These are phyloP conservation scores for Sinotaia quadrata DNA, from an alignment of 2,888 invertebrate species.

Conservation along the genomic window DNA sequence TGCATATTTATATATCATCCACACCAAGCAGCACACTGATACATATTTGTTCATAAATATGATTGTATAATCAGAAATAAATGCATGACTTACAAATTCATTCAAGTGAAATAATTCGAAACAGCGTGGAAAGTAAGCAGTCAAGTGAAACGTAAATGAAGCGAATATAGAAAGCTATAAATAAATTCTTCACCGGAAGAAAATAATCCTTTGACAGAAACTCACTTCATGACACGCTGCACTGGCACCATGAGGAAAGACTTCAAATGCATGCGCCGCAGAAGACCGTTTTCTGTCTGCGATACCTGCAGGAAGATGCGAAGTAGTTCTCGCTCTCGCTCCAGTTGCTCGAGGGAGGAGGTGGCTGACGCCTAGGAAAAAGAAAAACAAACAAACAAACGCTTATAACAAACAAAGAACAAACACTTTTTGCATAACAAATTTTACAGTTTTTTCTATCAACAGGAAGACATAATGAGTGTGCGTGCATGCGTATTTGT, in stretches of 20 bases:
- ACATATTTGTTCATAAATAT: too few species aligned
- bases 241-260: conserved; percentile 99
- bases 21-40: too few species aligned
- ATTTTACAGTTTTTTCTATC: not conserved
- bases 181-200: too few species aligned
- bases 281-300: conserved; percentile 94
- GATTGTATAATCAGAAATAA: too few species aligned
- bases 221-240: conserved; percentile 90
- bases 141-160: too few species aligned
- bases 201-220: not conserved
- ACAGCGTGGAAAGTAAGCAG: too few species aligned
- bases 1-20: too few species aligned
- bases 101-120: too few species aligned
- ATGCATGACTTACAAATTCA: too few species aligned
- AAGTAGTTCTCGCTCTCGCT: conserved; percentile 94
- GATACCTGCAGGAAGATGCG: conserved; percentile 95
- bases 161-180: too few species aligned
- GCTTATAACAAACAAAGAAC: not conserved
- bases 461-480: not conserved
- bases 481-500: too few species aligned
- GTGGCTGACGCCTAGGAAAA: conserved; percentile 85
- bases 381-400: conserved; percentile 3
- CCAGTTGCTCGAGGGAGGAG: conserved; percentile 87
- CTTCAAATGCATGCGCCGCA: conserved; percentile 94
- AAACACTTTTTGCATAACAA: not conserved